Evolutionary conservation across 2,797 vertebrate genomes (phyloP).

Genomic region (Allobates femoralis): DNA sequence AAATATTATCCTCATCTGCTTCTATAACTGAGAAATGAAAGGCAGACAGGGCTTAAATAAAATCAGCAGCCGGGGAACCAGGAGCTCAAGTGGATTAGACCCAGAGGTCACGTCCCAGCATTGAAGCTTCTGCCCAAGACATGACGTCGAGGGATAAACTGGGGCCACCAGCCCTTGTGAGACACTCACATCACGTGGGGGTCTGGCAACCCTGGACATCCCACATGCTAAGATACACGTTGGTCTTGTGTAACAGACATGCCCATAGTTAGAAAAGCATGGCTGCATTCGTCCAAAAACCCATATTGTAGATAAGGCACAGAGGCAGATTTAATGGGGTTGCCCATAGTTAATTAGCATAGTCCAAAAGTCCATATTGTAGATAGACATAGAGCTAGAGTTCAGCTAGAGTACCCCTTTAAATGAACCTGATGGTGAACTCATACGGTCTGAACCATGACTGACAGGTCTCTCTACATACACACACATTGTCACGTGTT

Average conservation of each 20-base stretch:
- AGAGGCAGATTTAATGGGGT: too few relatives aligned
- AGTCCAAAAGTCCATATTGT: too few relatives aligned
- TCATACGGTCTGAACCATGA: too few relatives aligned
- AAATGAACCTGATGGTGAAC: too few relatives aligned
- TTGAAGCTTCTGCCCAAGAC: constrained; percentile 1
- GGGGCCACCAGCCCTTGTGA: background rate
- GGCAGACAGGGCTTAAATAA: constrained; percentile 38
- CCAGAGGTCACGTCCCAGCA: constrained; percentile 10
- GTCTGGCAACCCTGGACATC: background rate
- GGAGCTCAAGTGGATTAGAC: constrained; percentile 37
- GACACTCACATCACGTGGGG: background rate
- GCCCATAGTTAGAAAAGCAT: too few relatives aligned
- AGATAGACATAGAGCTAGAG: too few relatives aligned
- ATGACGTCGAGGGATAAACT: constrained; percentile 9
- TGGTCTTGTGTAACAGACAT: background rate
- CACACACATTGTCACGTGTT: too few relatives aligned
- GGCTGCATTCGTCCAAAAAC: too few relatives aligned
- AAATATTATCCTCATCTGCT: constrained; percentile 56
- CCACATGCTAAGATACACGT: background rate
- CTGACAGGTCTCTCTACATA: too few relatives aligned
- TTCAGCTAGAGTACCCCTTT: too few relatives aligned
- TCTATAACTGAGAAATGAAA: constrained; percentile 37
- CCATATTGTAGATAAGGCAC: too few relatives aligned
- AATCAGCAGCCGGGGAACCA: constrained; percentile 45
- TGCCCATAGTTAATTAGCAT: too few relatives aligned